Evolutionary conservation across 2,888 invertebrate species (phyloP), one percentile per base, ranked within the genome.

Genomic region (Lepetodrilus schrolli): DNA sequence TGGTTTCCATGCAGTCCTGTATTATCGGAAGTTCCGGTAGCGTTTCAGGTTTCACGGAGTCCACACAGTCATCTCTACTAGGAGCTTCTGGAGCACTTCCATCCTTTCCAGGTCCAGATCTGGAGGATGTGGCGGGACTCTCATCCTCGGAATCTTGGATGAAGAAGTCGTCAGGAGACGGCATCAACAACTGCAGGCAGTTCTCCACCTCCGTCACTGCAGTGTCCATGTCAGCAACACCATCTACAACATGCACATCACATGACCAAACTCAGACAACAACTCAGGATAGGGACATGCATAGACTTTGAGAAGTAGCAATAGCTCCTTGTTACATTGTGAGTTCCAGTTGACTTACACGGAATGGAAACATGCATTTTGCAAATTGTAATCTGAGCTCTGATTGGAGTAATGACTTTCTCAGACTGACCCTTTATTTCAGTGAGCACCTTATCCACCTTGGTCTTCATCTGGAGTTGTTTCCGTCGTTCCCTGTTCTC

Each of bases 141-240:
- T 58, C 58, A 7, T 58, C 58, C 26, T 81, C 77, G 21, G 49
- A 49, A 7, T 78, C 78, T 70, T 74, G 38, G 26, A 88, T 82
- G 58, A 86, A 81, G 79, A 89, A 89, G 34, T 81, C 75, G 68
- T 90, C 86, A 5, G 88, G 87, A 68, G 83, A 83, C 13, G 92
- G 91, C 8, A 91, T 72, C 1, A 92, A 82, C 7, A 92, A 82
- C 30, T 87, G 82, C 68, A 92, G 86, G 75, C 91, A 90, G 76
- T 86, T 90, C 50, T 91, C 88, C 51, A 91, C 86, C 79, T 92
- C 91, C 7, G 80, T 84, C 8, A 90, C 71, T 71, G 88, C 86
- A 48, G 81, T 80, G 70, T 86, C 76, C 7, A 91, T 88, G 37
- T 91, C 91, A 17, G 78, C 50, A 34, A 77, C 69, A 30, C 75